Evolutionary conservation across 2,888 invertebrate genomes (phyloP).

Genomic region (Protonemura montana): DNA sequence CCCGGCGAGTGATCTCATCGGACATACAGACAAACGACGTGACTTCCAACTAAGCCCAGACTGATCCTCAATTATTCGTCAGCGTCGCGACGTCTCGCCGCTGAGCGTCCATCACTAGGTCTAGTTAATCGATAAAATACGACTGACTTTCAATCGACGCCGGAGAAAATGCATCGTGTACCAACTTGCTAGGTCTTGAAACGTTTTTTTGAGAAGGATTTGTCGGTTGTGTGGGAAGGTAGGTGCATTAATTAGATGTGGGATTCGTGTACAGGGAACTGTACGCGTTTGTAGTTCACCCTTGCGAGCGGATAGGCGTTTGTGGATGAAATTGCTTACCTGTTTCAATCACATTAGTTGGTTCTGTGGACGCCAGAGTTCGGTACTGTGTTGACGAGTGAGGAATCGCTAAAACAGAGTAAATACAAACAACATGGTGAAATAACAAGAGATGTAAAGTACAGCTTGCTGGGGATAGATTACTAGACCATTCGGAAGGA

Average conservation of each 20-base stretch:
- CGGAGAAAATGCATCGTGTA: neutral
- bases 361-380: slow-evolving; percentile 40
- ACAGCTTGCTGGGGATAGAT: neutral
- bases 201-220: neutral
- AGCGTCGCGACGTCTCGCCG: slow-evolving; percentile 17
- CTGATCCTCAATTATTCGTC: slow-evolving; percentile 40
- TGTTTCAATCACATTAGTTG: slow-evolving; percentile 36
- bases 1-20: slow-evolving; percentile 32
- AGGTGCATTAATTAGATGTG: neutral
- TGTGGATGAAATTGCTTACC: slow-evolving; percentile 38
- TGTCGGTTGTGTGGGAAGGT: neutral
- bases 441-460: neutral
- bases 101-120: slow-evolving; percentile 18
- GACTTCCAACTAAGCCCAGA: slow-evolving; percentile 24
- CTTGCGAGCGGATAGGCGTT: neutral
- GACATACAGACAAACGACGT: slow-evolving; percentile 40
- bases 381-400: slow-evolving; percentile 42
- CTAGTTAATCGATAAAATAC: slow-evolving; percentile 19
- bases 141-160: neutral
- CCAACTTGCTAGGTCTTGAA: neutral
- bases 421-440: slow-evolving; percentile 9
- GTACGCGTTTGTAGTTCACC: too few relatives aligned
- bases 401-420: slow-evolving; percentile 43
- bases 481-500: neutral
- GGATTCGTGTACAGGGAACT: neutral